These are phyloP conservation scores for Agelas oroides DNA, from an alignment of 37 sponge, comb jelly and placozoan genomes.

Conservation along the genomic window DNA sequence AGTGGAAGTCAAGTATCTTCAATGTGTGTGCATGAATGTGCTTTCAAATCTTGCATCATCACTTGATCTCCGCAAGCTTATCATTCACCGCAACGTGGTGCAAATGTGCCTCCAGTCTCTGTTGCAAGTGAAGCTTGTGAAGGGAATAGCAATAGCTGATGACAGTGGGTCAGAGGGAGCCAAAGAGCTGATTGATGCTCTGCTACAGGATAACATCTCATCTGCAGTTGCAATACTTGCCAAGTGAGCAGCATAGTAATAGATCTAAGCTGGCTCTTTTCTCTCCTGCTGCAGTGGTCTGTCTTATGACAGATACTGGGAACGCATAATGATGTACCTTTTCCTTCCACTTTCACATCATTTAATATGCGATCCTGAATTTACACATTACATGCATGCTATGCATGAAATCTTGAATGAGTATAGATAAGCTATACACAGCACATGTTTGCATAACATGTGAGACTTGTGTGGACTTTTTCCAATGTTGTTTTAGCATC, in stretches of 20 bases:
- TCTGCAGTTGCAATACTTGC: not conserved
- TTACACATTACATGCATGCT: too few species aligned
- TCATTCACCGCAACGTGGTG: not conserved
- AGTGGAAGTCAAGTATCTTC: not conserved
- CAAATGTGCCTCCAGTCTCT: not conserved
- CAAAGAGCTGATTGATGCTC: not conserved
- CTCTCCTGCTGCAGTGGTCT: too few species aligned
- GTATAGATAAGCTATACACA: too few species aligned
- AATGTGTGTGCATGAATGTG: not conserved
- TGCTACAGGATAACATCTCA: not conserved
- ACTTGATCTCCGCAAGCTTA: conserved; percentile 8
- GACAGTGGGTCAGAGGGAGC: not conserved
- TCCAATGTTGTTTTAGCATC: too few species aligned
- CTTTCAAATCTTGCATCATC: conserved; percentile 17
- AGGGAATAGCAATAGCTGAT: not conserved
- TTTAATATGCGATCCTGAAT: too few species aligned
- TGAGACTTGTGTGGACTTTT: too few species aligned
- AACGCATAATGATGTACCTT: too few species aligned
- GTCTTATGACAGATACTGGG: too few species aligned
- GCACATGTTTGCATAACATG: too few species aligned
- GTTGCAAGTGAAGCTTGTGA: not conserved
- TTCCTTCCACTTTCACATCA: too few species aligned
- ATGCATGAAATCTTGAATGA: too few species aligned
- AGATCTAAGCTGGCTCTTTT: too few species aligned
- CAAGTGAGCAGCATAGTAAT: not conserved